Percentiles rank a stretch among this genome's conserved stretches.
Evolutionary conservation across 2,888 invertebrate genomes (phyloP).

Genomic region (Meiosimyza platycephala): DNA sequence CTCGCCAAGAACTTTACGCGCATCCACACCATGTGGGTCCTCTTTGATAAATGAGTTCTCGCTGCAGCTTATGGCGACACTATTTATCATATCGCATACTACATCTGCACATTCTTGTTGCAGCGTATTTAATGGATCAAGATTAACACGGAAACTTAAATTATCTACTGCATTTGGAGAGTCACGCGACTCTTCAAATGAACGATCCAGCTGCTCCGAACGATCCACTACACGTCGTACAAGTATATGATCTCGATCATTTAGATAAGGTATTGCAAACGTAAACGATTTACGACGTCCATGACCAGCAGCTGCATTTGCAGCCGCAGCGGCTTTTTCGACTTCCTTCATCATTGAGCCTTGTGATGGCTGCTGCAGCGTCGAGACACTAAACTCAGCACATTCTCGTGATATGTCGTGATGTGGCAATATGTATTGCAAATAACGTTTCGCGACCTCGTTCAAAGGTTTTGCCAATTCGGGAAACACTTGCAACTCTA

Average conservation of each 20-base stretch:
- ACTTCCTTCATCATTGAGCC: conserved; percentile 46
- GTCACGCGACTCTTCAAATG: conserved; percentile 48
- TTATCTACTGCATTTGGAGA: conserved; percentile 47
- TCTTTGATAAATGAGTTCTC: conserved; percentile 68
- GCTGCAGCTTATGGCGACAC: conserved; percentile 73
- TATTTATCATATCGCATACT: conserved; percentile 70
- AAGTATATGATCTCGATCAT: conserved; percentile 71
- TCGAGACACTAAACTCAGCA: conserved; percentile 66
- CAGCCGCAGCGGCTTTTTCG: conserved; percentile 45
- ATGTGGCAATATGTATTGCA: conserved; percentile 63
- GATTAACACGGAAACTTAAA: conserved; percentile 54
- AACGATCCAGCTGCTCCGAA: conserved; percentile 58
- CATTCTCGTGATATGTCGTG: conserved; percentile 64
- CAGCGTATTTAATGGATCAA: conserved; percentile 42
- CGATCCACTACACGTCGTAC: conserved; percentile 68
- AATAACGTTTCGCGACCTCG: conserved; percentile 63
- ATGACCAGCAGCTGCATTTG: conserved; percentile 48
- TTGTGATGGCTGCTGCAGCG: conserved; percentile 50
- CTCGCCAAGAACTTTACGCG: conserved; percentile 10
- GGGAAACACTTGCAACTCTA: conserved; percentile 64
- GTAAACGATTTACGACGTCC: conserved; percentile 62
- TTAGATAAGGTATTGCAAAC: conserved; percentile 72
- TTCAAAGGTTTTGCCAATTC: conserved; percentile 59
- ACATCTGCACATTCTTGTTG: conserved; percentile 65
- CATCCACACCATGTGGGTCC: conserved; percentile 52